Evolutionary conservation across 1,140 invertebrate species (phyloP).

Genomic region (Drosophila nasuta): DNA sequence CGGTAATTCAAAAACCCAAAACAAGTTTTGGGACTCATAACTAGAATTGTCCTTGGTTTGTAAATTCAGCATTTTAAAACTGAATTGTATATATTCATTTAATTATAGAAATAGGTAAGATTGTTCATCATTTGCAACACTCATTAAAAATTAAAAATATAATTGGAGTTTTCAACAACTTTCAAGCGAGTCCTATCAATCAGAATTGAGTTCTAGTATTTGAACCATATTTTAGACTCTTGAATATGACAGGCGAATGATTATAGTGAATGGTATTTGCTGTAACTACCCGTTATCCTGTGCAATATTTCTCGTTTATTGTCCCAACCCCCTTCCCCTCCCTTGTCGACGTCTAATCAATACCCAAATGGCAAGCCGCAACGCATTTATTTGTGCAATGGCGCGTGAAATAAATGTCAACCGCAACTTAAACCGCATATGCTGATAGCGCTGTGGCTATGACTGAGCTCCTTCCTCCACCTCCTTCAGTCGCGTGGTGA

Average conservation of each 20-base stretch:
- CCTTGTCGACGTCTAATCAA: conserved; percentile 6
- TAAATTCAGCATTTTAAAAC: too few species aligned
- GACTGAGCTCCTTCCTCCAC: not conserved
- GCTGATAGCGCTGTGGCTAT: conserved; percentile 62
- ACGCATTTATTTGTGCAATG: conserved; percentile 82
- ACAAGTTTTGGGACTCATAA: too few species aligned
- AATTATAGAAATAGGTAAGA: too few species aligned
- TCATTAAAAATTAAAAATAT: too few species aligned
- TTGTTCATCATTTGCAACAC: too few species aligned
- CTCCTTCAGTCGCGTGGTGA: not conserved
- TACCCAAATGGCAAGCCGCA: conserved; percentile 64
- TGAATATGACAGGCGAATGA: not conserved
- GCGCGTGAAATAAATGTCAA: conserved; percentile 81
- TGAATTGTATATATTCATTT: too few species aligned
- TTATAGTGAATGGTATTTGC: not conserved
- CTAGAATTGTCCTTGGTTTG: too few species aligned
- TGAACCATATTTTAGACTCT: not conserved
- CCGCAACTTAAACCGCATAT: conserved; percentile 83
- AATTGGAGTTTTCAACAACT: too few species aligned
- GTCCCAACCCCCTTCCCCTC: not conserved
- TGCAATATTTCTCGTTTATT: conserved; percentile 17
- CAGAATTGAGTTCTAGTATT: not conserved
- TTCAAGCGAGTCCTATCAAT: not conserved
- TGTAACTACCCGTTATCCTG: not conserved
- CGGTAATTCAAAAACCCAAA: too few species aligned